A percentile compares a stretch with the other conserved stretches of the same genome.
phyloP scores from a whole-genome alignment of 2,888 invertebrate species.

The Craniophora ligustri region DNA sequence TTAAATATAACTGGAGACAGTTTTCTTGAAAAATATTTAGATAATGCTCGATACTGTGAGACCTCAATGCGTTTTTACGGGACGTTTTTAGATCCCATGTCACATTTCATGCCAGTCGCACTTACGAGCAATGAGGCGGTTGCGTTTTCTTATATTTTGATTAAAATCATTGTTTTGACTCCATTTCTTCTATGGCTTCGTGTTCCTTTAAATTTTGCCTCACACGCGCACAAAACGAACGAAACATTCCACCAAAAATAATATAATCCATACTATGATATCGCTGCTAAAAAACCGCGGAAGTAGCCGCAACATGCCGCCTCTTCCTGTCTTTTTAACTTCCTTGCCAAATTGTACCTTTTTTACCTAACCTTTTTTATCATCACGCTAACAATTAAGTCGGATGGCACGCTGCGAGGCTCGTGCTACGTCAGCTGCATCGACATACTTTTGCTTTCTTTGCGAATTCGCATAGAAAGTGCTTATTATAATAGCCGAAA shows the following conservation, averaged over 20 bases:
- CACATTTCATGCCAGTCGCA: no score
- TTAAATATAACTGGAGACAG: no score
- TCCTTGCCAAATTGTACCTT: constrained; percentile 81
- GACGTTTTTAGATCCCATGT: no score
- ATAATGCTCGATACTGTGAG: no score
- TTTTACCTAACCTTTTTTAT: constrained; percentile 66
- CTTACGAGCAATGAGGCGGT: no score
- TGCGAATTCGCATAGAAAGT: constrained; percentile 53
- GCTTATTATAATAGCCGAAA: constrained; percentile 21
- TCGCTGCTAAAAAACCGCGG: constrained; percentile 72
- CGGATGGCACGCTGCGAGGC: constrained; percentile 68
- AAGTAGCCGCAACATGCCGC: constrained; percentile 84
- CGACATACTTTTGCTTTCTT: constrained; percentile 71
- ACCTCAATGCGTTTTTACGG: no score
- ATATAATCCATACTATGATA: constrained; percentile 61
- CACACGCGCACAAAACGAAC: no score
- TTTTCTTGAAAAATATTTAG: no score
- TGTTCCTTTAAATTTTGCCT: no score
- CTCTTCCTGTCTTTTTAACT: constrained; percentile 84
- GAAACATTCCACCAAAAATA: not conserved
- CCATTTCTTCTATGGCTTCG: no score
- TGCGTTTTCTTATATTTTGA: no score
- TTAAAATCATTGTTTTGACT: no score
- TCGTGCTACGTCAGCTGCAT: constrained; percentile 81
- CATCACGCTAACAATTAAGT: constrained; percentile 68